Conservation (phyloP, 2,888 invertebrate genomes). For the Tanytarsus gracilentus region DNA sequence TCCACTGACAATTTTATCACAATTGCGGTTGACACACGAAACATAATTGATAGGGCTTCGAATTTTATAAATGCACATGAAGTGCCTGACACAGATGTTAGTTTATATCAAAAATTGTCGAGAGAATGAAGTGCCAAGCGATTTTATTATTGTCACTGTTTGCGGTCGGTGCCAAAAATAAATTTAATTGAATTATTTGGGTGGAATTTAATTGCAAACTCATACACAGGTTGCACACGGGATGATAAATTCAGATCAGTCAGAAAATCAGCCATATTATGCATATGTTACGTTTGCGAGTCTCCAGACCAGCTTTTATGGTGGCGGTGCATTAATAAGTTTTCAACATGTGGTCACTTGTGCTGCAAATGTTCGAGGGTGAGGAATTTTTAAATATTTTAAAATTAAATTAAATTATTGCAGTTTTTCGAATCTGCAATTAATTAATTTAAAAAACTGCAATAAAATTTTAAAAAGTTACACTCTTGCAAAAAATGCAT, state of each 20-base stretch:
- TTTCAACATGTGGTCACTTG: constrained; percentile 16
- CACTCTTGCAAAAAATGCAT: background rate
- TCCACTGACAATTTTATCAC: too few relatives aligned
- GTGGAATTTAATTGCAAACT: too few relatives aligned
- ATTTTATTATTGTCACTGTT: background rate
- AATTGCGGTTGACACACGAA: background rate
- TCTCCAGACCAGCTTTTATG: background rate
- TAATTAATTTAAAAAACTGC: too few relatives aligned
- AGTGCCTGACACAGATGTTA: background rate
- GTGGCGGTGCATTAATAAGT: constrained; percentile 16
- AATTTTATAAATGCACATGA: background rate
- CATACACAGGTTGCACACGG: background rate
- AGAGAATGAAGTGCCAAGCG: constrained; percentile 1
- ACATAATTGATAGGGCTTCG: background rate
- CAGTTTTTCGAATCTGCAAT: background rate
- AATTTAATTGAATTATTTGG: too few relatives aligned
- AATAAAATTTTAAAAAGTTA: too few relatives aligned
- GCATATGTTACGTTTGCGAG: constrained; percentile 15
- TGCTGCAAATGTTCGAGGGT: constrained; percentile 23
- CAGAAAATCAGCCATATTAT: constrained; percentile 9
- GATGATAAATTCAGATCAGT: constrained; percentile 11
- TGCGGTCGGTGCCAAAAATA: background rate
- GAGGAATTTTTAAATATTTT: background rate
- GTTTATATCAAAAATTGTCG: background rate
- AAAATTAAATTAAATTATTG: background rate